Percentiles rank a stretch among this genome's conserved stretches.
Evolutionary conservation across 2,113 vertebrate species (phyloP).

Genomic region (Scortum barcoo): DNA sequence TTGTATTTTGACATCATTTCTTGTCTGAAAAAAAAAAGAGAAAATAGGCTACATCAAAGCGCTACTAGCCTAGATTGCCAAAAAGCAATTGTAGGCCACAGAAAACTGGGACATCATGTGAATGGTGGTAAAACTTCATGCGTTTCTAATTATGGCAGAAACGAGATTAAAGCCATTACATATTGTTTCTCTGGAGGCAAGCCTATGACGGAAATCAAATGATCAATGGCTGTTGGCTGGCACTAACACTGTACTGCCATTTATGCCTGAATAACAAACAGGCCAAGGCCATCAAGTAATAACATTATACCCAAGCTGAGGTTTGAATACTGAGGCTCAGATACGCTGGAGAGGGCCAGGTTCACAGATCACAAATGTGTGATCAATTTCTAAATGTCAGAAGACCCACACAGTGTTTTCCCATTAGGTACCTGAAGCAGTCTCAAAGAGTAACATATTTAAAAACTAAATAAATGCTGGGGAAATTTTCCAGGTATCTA

Average conservation of each 20-base stretch:
- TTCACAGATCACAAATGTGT: neutral
- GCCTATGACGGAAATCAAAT: constrained; percentile 24
- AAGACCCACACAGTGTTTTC: neutral
- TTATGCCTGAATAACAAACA: constrained; percentile 3
- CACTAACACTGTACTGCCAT: neutral
- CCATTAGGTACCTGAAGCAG: neutral
- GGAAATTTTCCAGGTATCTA: neutral
- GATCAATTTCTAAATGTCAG: neutral
- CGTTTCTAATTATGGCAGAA: constrained; percentile 70
- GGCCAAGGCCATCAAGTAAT: constrained; percentile 4
- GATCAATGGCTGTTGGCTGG: constrained; percentile 5
- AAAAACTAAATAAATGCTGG: neutral
- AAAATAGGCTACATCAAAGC: constrained; percentile 44
- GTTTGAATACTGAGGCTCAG: neutral
- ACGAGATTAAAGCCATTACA: constrained; percentile 49
- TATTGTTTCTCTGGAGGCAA: constrained; percentile 24
- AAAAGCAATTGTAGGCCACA: constrained; percentile 66
- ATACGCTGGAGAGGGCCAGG: neutral
- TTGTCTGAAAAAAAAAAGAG: constrained; percentile 37
- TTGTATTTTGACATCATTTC: constrained; percentile 3
- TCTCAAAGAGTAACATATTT: neutral
- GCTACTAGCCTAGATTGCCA: constrained; percentile 59
- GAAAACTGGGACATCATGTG: constrained; percentile 76
- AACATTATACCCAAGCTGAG: constrained; percentile 1
- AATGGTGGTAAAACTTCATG: constrained; percentile 57